Evolutionary conservation across 2,113 vertebrate genomes (phyloP).

Genomic region (Bujurquina vittata): DNA sequence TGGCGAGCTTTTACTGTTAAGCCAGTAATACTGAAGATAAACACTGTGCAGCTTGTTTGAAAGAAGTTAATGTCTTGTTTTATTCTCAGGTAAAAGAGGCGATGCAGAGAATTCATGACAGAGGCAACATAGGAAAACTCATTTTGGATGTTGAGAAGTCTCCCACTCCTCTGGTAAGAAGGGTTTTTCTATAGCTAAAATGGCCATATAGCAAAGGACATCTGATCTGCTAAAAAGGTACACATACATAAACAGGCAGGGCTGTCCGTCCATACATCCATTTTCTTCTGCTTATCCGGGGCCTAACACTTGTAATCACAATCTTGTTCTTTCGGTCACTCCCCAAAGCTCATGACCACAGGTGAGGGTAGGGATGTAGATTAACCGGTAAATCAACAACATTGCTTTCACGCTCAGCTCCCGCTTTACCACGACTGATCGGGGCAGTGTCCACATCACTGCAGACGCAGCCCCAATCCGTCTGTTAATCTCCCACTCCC

Average conservation of each 20-base stretch:
- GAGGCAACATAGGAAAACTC: conserved; percentile 97
- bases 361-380: no score
- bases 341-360: no score
- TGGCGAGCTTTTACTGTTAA: background rate
- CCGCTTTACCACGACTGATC: no score
- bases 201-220: background rate
- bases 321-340: no score
- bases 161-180: conserved; percentile 93
- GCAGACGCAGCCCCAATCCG: no score
- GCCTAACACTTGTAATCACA: no score
- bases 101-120: conserved; percentile 99
- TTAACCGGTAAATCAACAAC: no score
- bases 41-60: background rate
- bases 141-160: conserved; percentile 97
- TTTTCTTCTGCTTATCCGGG: no score
- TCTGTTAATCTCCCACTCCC: no score
- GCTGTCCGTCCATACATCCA: background rate
- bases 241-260: background rate
- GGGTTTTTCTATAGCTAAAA: background rate
- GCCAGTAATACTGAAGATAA: background rate
- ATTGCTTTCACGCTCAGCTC: no score
- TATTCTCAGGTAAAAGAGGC: conserved; percentile 94
- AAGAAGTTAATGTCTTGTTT: conserved; percentile 11
- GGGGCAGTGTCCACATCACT: no score
- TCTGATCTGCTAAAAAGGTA: background rate